A percentile compares a stretch with the other conserved stretches of the same genome.
Evolutionary conservation across 2,888 invertebrate species (phyloP).

Genomic region (Drosophila mayaguana): DNA sequence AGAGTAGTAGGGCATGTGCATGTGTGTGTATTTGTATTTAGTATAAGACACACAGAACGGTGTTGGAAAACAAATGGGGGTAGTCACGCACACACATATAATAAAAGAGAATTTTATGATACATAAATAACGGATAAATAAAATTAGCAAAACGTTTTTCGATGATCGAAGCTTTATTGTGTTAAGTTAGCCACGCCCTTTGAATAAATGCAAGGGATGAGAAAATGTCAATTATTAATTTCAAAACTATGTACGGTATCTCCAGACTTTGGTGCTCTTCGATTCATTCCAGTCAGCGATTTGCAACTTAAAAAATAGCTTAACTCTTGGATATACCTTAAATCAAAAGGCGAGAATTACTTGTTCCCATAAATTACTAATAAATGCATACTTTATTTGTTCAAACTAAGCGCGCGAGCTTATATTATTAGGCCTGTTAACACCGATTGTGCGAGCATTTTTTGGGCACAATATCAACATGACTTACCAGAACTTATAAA

Average conservation of each 20-base stretch:
- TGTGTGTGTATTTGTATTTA: slow-evolving; percentile 25
- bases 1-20: slow-evolving; percentile 32
- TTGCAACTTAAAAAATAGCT: slow-evolving; percentile 32
- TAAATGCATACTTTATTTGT: slow-evolving; percentile 64
- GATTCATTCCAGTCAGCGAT: slow-evolving; percentile 2
- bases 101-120: slow-evolving; percentile 61
- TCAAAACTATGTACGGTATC: slow-evolving; percentile 2
- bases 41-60: slow-evolving; percentile 54
- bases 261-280: neutral
- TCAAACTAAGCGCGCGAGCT: slow-evolving; percentile 45
- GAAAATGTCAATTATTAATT: slow-evolving; percentile 6
- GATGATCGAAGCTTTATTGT: slow-evolving; percentile 23
- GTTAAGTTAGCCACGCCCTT: slow-evolving; percentile 54
- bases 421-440: slow-evolving; percentile 48
- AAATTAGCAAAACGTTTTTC: slow-evolving; percentile 41
- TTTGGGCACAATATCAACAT: slow-evolving; percentile 23
- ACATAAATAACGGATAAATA: slow-evolving; percentile 33
- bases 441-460: slow-evolving; percentile 21
- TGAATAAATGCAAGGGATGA: slow-evolving; percentile 31
- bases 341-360: slow-evolving; percentile 48
- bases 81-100: slow-evolving; percentile 68
- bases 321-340: slow-evolving; percentile 17
- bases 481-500: slow-evolving; percentile 57
- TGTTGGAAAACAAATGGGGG: slow-evolving; percentile 50
- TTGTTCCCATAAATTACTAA: slow-evolving; percentile 31